A percentile compares a stretch with the other conserved stretches of the same genome.
Evolutionary conservation across 2,113 vertebrate species (phyloP).

Genomic region (Apistogramma diplotaenia): DNA sequence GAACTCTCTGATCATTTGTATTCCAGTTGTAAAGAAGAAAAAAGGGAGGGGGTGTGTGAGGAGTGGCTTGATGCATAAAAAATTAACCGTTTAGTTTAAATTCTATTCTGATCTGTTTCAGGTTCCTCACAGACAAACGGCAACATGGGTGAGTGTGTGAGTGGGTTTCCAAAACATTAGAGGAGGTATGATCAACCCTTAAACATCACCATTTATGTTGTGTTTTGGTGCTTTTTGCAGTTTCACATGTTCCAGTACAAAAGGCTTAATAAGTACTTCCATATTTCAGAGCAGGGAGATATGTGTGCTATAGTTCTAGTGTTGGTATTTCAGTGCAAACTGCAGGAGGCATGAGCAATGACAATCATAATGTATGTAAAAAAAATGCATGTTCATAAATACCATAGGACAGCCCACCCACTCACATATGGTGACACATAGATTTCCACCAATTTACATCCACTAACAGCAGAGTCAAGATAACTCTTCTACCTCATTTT

Average conservation of each 20-base stretch:
- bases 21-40: background rate
- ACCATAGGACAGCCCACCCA: background rate
- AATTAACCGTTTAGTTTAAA: background rate
- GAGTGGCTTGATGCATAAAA: background rate
- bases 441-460: too few relatives aligned
- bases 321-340: background rate
- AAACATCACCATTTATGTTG: background rate
- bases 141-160: background rate
- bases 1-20: background rate
- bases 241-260: background rate
- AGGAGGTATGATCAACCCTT: background rate
- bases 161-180: background rate
- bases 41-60: background rate
- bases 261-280: background rate
- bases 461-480: background rate
- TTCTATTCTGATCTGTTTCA: background rate
- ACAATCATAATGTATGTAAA: background rate
- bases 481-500: background rate
- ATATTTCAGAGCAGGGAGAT: background rate
- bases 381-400: conserved; percentile 2
- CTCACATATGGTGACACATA: background rate
- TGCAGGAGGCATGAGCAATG: background rate
- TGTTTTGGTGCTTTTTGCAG: background rate
- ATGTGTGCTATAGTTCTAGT: background rate
- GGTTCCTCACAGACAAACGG: background rate